These are phyloP conservation scores for Thalassaphorura encarpata DNA, from an alignment of 1,140 invertebrate genomes.

Conservation along the genomic window DNA sequence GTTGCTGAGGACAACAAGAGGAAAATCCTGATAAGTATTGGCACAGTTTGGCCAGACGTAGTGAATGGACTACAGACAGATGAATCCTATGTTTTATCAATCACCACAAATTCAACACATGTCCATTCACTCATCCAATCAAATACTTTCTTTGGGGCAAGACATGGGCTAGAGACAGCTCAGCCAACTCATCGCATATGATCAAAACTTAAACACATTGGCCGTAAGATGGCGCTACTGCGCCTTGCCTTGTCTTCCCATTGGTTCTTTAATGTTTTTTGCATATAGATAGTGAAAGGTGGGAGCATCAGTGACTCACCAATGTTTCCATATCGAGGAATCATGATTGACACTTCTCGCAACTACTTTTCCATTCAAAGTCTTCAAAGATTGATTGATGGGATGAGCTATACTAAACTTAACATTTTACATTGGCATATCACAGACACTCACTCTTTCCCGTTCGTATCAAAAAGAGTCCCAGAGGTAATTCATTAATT, in stretches of 20 bases:
- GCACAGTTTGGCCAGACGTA: background rate
- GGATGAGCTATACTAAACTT: conserved; percentile 66
- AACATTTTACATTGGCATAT: conserved; percentile 86
- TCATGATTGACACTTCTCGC: conserved; percentile 64
- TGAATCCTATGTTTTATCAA: conserved; percentile 54
- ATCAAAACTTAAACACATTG: conserved; percentile 21
- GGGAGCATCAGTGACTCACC: conserved; percentile 56
- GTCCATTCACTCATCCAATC: conserved; percentile 41
- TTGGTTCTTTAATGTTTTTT: conserved; percentile 4
- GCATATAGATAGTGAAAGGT: conserved; percentile 49
- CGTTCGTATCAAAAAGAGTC: conserved; percentile 55
- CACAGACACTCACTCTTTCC: conserved; percentile 78
- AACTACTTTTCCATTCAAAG: conserved; percentile 57
- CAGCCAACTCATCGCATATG: conserved; percentile 51
- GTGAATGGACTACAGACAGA: conserved; percentile 50
- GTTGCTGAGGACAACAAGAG: background rate
- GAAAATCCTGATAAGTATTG: background rate
- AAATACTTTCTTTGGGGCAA: conserved; percentile 56
- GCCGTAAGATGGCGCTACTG: background rate
- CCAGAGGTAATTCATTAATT: conserved; percentile 43
- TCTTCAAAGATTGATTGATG: conserved; percentile 64
- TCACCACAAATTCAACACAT: conserved; percentile 33
- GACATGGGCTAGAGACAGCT: conserved; percentile 67
- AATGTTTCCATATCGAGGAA: conserved; percentile 60
- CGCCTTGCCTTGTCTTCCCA: background rate